Evolutionary conservation across 2,113 vertebrate genomes (phyloP).

Genomic region (Struthidea cinerea): DNA sequence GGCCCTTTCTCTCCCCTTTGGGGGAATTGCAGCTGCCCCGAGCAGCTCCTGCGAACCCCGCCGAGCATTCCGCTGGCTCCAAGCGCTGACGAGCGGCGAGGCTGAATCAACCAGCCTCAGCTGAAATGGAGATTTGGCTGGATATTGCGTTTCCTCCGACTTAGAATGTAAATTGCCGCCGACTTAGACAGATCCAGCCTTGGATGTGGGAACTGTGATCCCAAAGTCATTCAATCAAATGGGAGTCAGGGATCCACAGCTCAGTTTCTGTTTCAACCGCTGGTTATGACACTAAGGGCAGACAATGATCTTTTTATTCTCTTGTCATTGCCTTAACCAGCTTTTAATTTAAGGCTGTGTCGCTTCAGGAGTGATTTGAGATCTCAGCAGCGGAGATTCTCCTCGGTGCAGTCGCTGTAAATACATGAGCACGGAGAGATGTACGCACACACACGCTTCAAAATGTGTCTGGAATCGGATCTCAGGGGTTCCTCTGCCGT

Average conservation of each 20-base stretch:
- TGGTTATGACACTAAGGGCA: not conserved
- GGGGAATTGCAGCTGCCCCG: not conserved
- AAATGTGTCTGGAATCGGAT: not conserved
- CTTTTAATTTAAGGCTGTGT: not conserved
- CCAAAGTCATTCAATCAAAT: not conserved
- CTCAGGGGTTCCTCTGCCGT: not conserved
- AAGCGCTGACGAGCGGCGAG: not conserved
- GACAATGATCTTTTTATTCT: not conserved
- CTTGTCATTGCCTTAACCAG: not conserved
- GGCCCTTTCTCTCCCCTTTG: conserved; percentile 22
- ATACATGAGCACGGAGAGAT: not conserved
- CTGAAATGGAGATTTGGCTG: not conserved
- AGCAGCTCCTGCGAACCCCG: not conserved
- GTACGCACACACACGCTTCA: not conserved
- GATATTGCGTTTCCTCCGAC: conserved; percentile 21
- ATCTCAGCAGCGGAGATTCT: not conserved
- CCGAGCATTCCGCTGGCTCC: conserved; percentile 8
- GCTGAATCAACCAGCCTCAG: not conserved
- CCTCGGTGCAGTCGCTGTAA: not conserved
- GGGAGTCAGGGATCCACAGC: not conserved
- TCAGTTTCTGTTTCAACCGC: conserved; percentile 6
- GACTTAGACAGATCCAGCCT: not conserved
- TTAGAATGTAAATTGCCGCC: not conserved
- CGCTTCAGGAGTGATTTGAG: not conserved
- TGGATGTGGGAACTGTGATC: not conserved